phyloP scores from a whole-genome alignment of 2,888 invertebrate genomes.

The Drosophila villosipedis region DNA sequence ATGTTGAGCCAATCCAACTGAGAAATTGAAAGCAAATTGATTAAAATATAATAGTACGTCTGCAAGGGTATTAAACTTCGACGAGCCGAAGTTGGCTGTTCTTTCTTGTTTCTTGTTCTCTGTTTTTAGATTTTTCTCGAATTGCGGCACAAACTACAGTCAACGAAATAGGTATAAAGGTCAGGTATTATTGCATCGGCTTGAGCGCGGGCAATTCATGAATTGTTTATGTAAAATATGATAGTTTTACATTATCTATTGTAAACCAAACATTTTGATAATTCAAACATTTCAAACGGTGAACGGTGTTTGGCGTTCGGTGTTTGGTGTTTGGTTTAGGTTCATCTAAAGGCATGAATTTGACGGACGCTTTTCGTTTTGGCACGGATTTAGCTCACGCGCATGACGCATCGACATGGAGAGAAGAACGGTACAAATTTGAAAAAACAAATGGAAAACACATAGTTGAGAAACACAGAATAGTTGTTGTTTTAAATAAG shows the following conservation, averaged over 20 bases:
- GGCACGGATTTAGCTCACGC: conserved; percentile 81
- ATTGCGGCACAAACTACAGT: conserved; percentile 84
- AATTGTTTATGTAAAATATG: conserved; percentile 32
- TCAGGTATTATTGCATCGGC: conserved; percentile 60
- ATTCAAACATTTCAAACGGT: conserved; percentile 37
- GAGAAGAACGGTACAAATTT: conserved; percentile 48
- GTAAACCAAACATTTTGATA: conserved; percentile 35
- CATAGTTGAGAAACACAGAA: conserved; percentile 27
- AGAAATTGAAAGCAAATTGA: neutral
- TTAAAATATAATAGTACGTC: neutral
- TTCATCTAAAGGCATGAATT: conserved; percentile 84
- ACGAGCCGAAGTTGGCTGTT: conserved; percentile 9
- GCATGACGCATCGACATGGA: conserved; percentile 40
- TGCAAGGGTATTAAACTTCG: conserved; percentile 27
- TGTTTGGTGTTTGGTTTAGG: conserved; percentile 76
- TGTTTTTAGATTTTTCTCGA: conserved; percentile 28
- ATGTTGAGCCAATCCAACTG: neutral
- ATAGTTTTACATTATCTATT: conserved; percentile 32
- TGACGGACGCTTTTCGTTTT: conserved; percentile 85
- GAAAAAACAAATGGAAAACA: conserved; percentile 17
- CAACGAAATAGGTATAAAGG: conserved; percentile 85
- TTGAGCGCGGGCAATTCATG: conserved; percentile 22
- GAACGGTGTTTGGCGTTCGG: conserved; percentile 18
- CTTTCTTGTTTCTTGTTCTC: conserved; percentile 20
- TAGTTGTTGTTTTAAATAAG: conserved; percentile 18